Evolutionary conservation across 2,888 invertebrate genomes (phyloP).

Genomic region (Apoda limacodes): DNA sequence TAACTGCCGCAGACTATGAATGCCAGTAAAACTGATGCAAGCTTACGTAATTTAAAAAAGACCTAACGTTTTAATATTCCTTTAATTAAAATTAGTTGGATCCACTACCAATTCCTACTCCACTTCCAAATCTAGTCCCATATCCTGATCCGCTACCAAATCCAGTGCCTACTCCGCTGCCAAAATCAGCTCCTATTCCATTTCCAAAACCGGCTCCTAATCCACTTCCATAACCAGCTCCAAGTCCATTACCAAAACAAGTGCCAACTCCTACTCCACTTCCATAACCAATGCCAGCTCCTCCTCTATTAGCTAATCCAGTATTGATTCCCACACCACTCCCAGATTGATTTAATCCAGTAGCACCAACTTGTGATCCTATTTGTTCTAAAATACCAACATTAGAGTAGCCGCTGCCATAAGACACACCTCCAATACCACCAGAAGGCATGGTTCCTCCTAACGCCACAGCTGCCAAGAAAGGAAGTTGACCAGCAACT

Average conservation of each 20-base stretch:
- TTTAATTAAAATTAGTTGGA: too few relatives aligned
- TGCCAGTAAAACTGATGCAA: too few relatives aligned
- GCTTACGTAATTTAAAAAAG: too few relatives aligned
- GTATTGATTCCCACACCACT: not conserved
- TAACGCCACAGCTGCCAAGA: conserved; percentile 25
- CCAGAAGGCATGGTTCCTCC: conserved; percentile 23
- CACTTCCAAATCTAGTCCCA: too few relatives aligned
- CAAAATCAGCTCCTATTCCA: not conserved
- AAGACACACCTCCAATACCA: conserved; percentile 24
- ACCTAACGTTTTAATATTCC: too few relatives aligned
- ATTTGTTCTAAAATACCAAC: conserved; percentile 22
- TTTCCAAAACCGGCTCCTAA: not conserved
- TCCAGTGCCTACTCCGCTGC: not conserved
- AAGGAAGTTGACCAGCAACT: conserved; percentile 26
- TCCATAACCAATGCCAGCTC: not conserved
- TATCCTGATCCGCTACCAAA: too few relatives aligned
- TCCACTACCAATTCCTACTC: too few relatives aligned
- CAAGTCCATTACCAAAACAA: not conserved
- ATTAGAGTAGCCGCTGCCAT: conserved; percentile 25
- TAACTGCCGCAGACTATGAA: too few relatives aligned
- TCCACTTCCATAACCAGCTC: not conserved
- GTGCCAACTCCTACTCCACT: not conserved
- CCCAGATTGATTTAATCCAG: not conserved
- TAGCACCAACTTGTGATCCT: conserved; percentile 8
- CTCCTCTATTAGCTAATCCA: not conserved